Base-by-base conservation (phyloP, 2,888 invertebrate genomes). In the Aleiodes alternator region DNA sequence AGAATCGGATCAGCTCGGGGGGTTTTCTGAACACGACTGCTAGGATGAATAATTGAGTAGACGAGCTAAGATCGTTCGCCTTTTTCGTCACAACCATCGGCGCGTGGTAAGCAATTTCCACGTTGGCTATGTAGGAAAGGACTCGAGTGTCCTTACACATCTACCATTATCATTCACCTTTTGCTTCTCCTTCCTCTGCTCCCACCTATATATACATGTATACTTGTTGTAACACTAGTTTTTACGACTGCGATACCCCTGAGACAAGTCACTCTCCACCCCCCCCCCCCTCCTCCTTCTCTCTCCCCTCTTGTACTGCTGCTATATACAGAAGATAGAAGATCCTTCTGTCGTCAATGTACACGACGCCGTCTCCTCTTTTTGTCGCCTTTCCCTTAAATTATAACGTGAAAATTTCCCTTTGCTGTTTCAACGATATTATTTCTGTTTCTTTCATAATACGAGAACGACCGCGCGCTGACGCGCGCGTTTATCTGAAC, bases 211-310 rank as follows among this genome's bases (percentile, higher is more conserved):
- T 50, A 34, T 38, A 50, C 53, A 38, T 66, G 71, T 70, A 70
- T 50, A 43, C 72, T 48, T 77, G 78, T 48, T 77, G 78, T 78
- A 76, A 78, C 81, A 80, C 84, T 84, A 83, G 81, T 83, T 85
- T 85, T 85, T 84, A 84, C 82, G 82, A 83, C 77, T 79, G 84
- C 80, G 70, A 77, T 79, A 82, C 82, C 82, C 84, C 61, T 72
- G 84, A 82, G 85, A 82, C 80, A 80, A 81, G 79, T 81, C 80
- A 79, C 80, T 23, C 23, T 23, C 2, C 23, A 23, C 23, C 23
- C 23, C 23, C 80, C 79, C 43, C 14, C 14, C 34, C 9, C 50
- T 23, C 56, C 23, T 29, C 16, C 61, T 64, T 71, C 69, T 74
- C 51, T 51, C 72, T 69, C 34, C 59, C 7, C 43, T 43, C 43